Percentiles rank a stretch among this genome's conserved stretches.
phyloP scores from a whole-genome alignment of 2,888 invertebrate genomes.

The Amphipoea lucens region DNA sequence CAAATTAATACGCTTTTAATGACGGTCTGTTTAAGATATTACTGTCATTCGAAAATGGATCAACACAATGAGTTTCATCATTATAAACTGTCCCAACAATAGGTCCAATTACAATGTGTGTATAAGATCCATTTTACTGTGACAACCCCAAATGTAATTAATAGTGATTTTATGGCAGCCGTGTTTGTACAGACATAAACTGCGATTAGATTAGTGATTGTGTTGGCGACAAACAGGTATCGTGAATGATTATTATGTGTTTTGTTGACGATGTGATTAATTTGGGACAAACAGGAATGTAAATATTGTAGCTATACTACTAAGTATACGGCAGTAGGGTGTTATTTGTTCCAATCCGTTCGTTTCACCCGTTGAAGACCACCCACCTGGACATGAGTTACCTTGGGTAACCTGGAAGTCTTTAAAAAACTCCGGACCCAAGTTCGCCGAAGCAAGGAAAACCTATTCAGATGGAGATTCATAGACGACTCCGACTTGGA shows the following conservation, averaged over 20 bases:
- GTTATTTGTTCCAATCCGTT: neutral
- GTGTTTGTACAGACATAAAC: conserved; percentile 60
- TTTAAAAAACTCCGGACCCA: too few relatives aligned
- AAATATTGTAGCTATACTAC: neutral
- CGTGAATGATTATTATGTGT: conserved; percentile 59
- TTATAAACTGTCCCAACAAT: neutral
- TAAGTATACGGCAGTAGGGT: neutral
- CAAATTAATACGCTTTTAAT: neutral
- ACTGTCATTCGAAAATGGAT: neutral
- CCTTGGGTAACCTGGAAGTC: too few relatives aligned
- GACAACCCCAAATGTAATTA: conserved; percentile 49
- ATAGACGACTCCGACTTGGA: too few relatives aligned
- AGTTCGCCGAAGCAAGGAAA: too few relatives aligned
- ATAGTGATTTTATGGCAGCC: conserved; percentile 55
- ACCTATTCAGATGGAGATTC: too few relatives aligned
- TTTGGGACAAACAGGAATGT: conserved; percentile 16
- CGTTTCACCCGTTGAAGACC: too few relatives aligned
- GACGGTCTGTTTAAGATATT: neutral
- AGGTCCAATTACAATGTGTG: neutral
- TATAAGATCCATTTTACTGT: conserved; percentile 23
- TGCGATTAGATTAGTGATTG: conserved; percentile 61
- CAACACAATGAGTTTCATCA: neutral
- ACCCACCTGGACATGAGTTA: too few relatives aligned
- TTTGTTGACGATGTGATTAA: conserved; percentile 39
- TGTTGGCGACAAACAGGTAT: conserved; percentile 49